phyloP scores from a whole-genome alignment of 2,888 invertebrate genomes.

The Synergus gifuensis region DNA sequence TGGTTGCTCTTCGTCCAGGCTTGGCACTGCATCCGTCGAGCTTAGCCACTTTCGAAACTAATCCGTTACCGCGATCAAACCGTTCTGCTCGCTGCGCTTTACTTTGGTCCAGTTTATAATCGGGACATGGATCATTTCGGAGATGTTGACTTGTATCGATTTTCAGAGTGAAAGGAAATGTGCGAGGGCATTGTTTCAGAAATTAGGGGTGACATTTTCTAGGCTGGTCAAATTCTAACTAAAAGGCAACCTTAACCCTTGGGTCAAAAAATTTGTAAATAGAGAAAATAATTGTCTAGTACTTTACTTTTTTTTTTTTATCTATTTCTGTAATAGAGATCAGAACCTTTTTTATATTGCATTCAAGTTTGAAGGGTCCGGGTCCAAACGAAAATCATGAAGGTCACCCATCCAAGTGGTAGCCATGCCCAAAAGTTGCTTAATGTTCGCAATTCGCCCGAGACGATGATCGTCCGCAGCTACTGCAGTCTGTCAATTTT shows the following conservation, averaged over 20 bases:
- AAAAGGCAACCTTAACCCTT: not conserved
- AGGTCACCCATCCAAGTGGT: too few relatives aligned
- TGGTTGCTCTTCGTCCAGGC: constrained; percentile 49
- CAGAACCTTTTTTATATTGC: too few relatives aligned
- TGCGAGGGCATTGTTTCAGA: not conserved
- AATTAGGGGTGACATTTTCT: not conserved
- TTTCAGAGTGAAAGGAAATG: not conserved
- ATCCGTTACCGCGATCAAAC: constrained; percentile 74
- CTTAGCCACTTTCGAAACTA: constrained; percentile 70
- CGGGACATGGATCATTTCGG: not conserved
- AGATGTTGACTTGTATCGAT: not conserved
- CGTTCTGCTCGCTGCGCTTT: constrained; percentile 56
- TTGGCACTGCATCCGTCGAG: constrained; percentile 60
- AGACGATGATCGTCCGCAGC: too few relatives aligned
- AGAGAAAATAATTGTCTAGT: too few relatives aligned
- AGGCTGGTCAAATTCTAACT: too few relatives aligned
- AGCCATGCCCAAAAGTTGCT: too few relatives aligned
- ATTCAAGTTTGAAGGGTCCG: too few relatives aligned
- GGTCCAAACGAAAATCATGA: too few relatives aligned
- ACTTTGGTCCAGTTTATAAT: constrained; percentile 53
- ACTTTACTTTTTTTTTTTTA: too few relatives aligned
- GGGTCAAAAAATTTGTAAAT: not conserved
- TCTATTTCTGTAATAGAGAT: too few relatives aligned
- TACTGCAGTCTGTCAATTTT: too few relatives aligned
- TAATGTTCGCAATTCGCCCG: too few relatives aligned